Evolutionary conservation across 2,113 vertebrate species (phyloP).

Genomic region (Coreoperca whiteheadi): DNA sequence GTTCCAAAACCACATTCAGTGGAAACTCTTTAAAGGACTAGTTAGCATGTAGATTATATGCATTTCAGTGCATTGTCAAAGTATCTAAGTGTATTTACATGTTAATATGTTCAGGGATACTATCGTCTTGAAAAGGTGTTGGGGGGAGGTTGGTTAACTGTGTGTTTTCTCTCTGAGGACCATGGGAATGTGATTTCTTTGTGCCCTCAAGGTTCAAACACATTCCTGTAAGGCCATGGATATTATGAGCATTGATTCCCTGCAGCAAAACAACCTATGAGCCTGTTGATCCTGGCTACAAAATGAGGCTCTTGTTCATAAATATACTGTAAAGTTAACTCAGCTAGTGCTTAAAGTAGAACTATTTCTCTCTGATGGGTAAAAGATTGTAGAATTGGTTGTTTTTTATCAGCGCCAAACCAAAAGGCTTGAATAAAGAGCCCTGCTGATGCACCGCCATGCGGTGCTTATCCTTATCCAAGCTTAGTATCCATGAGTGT

Average conservation of each 20-base stretch:
- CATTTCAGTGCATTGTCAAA: constrained; percentile 81
- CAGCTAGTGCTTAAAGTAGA: neutral
- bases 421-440: constrained; percentile 13
- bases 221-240: constrained; percentile 78
- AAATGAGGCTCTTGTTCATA: neutral
- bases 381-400: neutral
- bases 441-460: constrained; percentile 43
- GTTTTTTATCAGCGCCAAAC: neutral
- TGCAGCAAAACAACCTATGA: constrained; percentile 63
- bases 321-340: constrained; percentile 20
- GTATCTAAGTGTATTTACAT: constrained; percentile 85
- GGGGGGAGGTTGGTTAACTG: constrained; percentile 75
- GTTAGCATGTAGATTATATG: constrained; percentile 87
- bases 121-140: constrained; percentile 78
- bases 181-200: constrained; percentile 81
- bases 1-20: constrained; percentile 78
- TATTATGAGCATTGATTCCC: constrained; percentile 60
- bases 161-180: constrained; percentile 71
- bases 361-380: neutral
- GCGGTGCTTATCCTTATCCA: constrained; percentile 49
- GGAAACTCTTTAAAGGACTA: constrained; percentile 80
- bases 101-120: constrained; percentile 83
- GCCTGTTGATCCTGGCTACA: constrained; percentile 44
- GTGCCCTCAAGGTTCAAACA: constrained; percentile 79
- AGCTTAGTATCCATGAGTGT: constrained; percentile 71